A percentile compares a stretch with the other conserved stretches of the same genome.
These are phyloP conservation scores for Sandelia bainsii DNA, from an alignment of 2,797 vertebrate genomes.

Conservation along the genomic window DNA sequence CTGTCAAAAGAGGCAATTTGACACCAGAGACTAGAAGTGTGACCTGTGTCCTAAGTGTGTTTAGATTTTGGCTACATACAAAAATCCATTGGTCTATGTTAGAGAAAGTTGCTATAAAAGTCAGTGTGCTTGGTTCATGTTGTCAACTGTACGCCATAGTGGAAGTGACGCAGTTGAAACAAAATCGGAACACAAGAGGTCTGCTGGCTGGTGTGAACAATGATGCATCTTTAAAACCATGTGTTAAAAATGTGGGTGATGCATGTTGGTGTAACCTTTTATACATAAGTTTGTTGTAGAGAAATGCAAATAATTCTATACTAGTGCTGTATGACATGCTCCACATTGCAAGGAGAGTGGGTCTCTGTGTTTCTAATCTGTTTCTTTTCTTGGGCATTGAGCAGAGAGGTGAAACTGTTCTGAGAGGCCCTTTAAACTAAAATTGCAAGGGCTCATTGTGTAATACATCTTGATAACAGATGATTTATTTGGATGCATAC, in stretches of 20 bases:
- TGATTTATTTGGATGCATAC: constrained; percentile 79
- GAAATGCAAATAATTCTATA: constrained; percentile 9
- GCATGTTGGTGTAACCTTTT: constrained; percentile 3
- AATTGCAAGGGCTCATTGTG: constrained; percentile 54
- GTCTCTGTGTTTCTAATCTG: constrained; percentile 33
- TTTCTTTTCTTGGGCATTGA: constrained; percentile 26
- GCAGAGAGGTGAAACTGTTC: constrained; percentile 50
- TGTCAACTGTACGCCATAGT: too few species aligned
- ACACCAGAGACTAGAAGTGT: too few species aligned
- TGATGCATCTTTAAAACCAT: too few species aligned
- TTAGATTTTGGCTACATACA: too few species aligned
- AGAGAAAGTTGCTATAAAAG: too few species aligned
- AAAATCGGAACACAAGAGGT: too few species aligned
- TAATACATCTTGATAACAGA: constrained; percentile 74
- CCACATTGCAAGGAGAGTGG: constrained; percentile 5
- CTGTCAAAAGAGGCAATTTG: background rate
- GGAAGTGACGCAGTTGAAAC: too few species aligned
- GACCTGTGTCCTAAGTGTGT: background rate
- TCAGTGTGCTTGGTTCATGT: too few species aligned
- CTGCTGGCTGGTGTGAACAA: too few species aligned
- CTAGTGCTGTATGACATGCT: constrained; percentile 9
- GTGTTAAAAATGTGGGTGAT: background rate
- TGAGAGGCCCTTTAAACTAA: constrained; percentile 48
- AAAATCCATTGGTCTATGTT: too few species aligned
- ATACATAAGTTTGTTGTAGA: constrained; percentile 3